phyloP scores from a whole-genome alignment of 2,113 vertebrate genomes.

The Melanocharis versteri region DNA sequence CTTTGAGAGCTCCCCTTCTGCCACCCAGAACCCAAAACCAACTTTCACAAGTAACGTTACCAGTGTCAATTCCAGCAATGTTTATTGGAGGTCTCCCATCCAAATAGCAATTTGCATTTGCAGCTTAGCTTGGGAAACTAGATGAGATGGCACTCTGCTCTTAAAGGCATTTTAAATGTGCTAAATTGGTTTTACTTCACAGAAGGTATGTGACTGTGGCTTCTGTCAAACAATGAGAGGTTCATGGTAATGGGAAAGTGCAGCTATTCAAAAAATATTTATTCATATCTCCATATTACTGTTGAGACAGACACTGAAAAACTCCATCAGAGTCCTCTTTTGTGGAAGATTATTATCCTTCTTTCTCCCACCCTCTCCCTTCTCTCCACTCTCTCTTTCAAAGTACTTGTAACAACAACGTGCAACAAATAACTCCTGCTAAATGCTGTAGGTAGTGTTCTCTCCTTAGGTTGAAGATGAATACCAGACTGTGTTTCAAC shows the following conservation, averaged over 20 bases:
- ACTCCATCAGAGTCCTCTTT: not conserved
- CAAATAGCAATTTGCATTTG: not conserved
- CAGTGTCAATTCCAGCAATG: not conserved
- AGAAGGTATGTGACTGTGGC: not conserved
- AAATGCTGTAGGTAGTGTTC: not conserved
- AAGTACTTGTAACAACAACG: not conserved
- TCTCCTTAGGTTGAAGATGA: not conserved
- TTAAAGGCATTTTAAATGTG: not conserved
- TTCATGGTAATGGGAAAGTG: not conserved
- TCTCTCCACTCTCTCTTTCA: not conserved
- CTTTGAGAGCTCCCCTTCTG: not conserved
- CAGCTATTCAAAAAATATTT: not conserved
- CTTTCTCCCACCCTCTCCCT: not conserved
- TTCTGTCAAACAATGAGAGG: not conserved
- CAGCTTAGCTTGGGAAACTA: not conserved
- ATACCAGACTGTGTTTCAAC: not conserved
- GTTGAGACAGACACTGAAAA: not conserved
- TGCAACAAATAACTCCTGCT: not conserved
- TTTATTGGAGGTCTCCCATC: not conserved
- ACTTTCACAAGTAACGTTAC: not conserved
- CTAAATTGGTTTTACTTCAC: conserved; percentile 7
- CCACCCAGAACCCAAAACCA: not conserved
- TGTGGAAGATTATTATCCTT: not conserved
- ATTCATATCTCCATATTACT: not conserved
- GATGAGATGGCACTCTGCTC: not conserved